Conservation (phyloP, 1,140 invertebrate species). For the Heliothis subflexa region DNA sequence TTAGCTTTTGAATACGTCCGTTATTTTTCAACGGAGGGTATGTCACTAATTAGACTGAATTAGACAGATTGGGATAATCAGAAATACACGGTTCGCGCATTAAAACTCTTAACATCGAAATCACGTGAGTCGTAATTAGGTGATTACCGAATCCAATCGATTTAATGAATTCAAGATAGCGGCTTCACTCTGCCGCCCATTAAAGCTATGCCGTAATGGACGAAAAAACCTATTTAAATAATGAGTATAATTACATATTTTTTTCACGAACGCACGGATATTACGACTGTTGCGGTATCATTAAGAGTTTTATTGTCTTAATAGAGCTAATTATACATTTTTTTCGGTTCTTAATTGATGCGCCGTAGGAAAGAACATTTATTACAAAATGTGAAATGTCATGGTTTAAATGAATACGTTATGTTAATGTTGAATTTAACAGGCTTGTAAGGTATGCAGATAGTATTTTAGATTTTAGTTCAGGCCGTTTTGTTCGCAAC, state of each 20-base stretch:
- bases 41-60: conserved; percentile 73
- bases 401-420: conserved; percentile 84
- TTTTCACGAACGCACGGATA: conserved; percentile 83
- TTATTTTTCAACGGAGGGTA: conserved; percentile 59
- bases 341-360: conserved; percentile 85
- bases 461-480: conserved; percentile 77
- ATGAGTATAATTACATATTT: conserved; percentile 85
- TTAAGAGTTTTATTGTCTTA: conserved; percentile 86
- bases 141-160: conserved; percentile 86
- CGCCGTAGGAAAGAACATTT: conserved; percentile 81
- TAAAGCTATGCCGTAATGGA: conserved; percentile 77
- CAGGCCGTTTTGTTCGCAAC: conserved; percentile 80
- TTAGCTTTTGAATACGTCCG: conserved; percentile 64
- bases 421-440: conserved; percentile 83
- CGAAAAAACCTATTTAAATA: conserved; percentile 85
- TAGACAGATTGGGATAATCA: conserved; percentile 78
- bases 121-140: conserved; percentile 80
- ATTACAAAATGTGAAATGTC: conserved; percentile 86
- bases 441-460: conserved; percentile 75
- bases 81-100: conserved; percentile 82
- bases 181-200: conserved; percentile 74
- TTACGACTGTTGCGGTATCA: conserved; percentile 83
- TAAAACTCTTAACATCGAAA: conserved; percentile 78
- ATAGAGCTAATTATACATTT: conserved; percentile 86
- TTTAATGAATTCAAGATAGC: conserved; percentile 83